Conservation (phyloP, 2,113 vertebrate genomes). For the Cyprinodon variegatus region DNA sequence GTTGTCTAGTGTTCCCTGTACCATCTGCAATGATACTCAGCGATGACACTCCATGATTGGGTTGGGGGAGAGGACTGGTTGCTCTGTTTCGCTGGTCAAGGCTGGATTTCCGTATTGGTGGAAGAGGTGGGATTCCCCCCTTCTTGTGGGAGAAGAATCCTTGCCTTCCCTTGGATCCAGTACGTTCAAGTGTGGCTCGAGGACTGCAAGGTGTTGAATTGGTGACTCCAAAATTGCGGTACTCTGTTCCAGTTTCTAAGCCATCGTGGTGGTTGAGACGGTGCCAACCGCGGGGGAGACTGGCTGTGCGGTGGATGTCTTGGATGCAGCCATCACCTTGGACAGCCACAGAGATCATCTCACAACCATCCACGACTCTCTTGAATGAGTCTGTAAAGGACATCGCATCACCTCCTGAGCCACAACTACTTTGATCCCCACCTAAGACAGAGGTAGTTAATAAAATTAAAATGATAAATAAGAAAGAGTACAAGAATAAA, state of each 20-base stretch:
- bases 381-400: constrained; percentile 84
- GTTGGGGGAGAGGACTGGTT: constrained; percentile 85
- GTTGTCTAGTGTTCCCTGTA: constrained; percentile 73
- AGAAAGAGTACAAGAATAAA: background rate
- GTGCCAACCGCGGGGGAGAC: constrained; percentile 84
- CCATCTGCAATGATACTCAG: constrained; percentile 82
- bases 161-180: constrained; percentile 85
- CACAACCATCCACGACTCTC: constrained; percentile 91
- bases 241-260: constrained; percentile 77
- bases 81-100: constrained; percentile 95
- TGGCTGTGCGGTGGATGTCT: constrained; percentile 82
- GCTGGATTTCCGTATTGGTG: constrained; percentile 95
- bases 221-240: constrained; percentile 61
- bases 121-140: constrained; percentile 91
- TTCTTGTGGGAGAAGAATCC: constrained; percentile 89
- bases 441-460: constrained; percentile 22
- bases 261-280: constrained; percentile 83
- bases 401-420: constrained; percentile 77
- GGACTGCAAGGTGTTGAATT: constrained; percentile 83
- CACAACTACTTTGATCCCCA: constrained; percentile 78
- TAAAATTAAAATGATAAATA: background rate
- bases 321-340: constrained; percentile 72
- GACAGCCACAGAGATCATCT: constrained; percentile 72
- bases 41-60: constrained; percentile 74
- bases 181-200: constrained; percentile 85